Base-by-base conservation (phyloP, 2,888 invertebrate species). In the Leptinotarsa juncta region DNA sequence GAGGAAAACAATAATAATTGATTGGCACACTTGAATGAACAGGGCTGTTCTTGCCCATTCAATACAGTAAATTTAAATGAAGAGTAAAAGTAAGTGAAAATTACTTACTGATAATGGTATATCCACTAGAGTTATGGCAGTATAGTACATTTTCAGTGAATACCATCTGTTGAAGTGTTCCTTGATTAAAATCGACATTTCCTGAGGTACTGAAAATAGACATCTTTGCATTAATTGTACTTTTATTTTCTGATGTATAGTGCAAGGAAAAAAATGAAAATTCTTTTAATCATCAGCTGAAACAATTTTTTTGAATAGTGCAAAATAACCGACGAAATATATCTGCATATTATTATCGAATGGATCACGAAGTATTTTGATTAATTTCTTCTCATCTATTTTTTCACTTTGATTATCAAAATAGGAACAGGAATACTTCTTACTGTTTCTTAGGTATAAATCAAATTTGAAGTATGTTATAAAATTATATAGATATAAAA, bases 141-240 rank as follows among this genome's bases (percentile, higher is more conserved):
- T 89, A 85, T 94, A 96, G 84, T 94, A 96, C 69, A 95, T 93
- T 81, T 95, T 95, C 70, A 96, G 87, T 0, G 95, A 95, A 85
- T 96, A 96, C 96, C 96, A 96, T 87, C 96, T 90, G 85, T 96
- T 96, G 85, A 96, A 96, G 83, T 96, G 95, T 84, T 96, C 96
- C 84, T 96, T 96, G 53, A 93, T 90, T 74, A 96, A 86, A 80
- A 95, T 94, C 0, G 91, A 92, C 93, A 96, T 94, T 88, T 96
- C 96, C 77, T 90, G 91, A 1, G 96, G 96, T 86, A 94, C 94
- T 94, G 90, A 26, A 90, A 90, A 78, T 62, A 62, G 76, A 74
- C 50, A 70, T 60, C 32, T 32, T 62, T 50, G 3, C 15, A 57
- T 16, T 3, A 10, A 48, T 60, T 65, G 16, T 14, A 5, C n/a